Evolutionary conservation across 2,113 vertebrate genomes (phyloP), one percentile per base, ranked within the genome.

Genomic region (Phalacrocorax pelagicus): DNA sequence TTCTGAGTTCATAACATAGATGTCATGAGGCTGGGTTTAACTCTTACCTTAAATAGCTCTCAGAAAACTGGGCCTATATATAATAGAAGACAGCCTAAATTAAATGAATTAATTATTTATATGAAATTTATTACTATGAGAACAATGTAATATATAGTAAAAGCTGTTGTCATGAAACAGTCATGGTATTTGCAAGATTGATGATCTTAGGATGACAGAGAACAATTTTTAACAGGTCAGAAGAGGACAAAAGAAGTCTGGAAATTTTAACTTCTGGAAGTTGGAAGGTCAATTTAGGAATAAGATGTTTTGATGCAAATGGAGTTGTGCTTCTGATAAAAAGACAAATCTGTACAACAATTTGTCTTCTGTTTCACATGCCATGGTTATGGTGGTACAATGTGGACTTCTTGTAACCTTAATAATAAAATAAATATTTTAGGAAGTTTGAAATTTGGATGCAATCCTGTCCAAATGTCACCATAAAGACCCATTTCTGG

Each of bases 31-130:
- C 32, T 62, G 11, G 15, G 44, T 89, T 91, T 83, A 81, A 67
- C 51, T 59, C 19, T 81, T 61, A n/a, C 30, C 32, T 18, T 63
- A 44, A 80, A 79, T 12, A 67, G 34, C 30, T 72, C 30, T 69
- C 15, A 3, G 1, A 81, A 84, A 69, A 62, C 54, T 36, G 9
- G 27, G 73, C 27, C 40, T 46, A 74, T 89, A 4, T 94, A 75
- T 96, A 86, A 95, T 58, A 62, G 36, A 94, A 93, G 75, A 80
- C 32, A 74, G 74, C 26, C 29, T 89, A 89, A 94, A 93, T 73
- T 8, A 80, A 88, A 61, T 34, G 0, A 52, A 62, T 67, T 46
- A 69, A 75, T 54, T 79, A 67, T 85, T 91, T 95, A 92, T 74
- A 38, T 23, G 88, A 83, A 80, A 92, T 90, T 55, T 94, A 62